phyloP scores from a whole-genome alignment of 2,888 invertebrate genomes.

The Timema podura region DNA sequence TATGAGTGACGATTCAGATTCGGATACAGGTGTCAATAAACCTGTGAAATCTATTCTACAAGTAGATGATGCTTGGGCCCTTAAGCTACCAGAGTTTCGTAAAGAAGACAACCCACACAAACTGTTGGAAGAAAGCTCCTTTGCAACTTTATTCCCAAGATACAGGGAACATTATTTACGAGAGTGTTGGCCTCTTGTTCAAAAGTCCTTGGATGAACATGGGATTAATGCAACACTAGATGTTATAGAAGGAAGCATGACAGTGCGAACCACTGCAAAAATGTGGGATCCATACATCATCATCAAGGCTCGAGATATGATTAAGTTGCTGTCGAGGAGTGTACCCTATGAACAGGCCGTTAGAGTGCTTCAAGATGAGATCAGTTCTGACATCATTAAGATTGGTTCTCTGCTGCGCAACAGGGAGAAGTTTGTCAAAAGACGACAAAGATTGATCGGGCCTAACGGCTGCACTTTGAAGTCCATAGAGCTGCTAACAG shows the following conservation, averaged over 20 bases:
- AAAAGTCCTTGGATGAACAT: conserved; percentile 76
- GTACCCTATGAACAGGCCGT: conserved; percentile 96
- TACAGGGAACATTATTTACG: conserved; percentile 94
- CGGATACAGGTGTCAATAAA: too few species aligned
- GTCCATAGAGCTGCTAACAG: conserved; percentile 91
- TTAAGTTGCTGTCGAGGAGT: conserved; percentile 90
- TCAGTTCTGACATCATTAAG: conserved; percentile 93
- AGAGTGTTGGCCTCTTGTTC: conserved; percentile 93
- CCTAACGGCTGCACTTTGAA: conserved; percentile 98
- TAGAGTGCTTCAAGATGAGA: conserved; percentile 81
- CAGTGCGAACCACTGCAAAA: conserved; percentile 89
- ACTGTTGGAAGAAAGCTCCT: conserved; percentile 88
- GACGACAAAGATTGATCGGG: conserved; percentile 91
- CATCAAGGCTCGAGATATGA: conserved; percentile 92
- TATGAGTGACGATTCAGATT: too few species aligned
- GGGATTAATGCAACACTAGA: conserved; percentile 84
- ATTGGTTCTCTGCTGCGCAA: conserved; percentile 87
- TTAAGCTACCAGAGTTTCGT: conserved; percentile 83
- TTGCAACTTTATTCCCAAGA: conserved; percentile 95
- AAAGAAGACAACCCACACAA: conserved; percentile 86
- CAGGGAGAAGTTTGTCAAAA: conserved; percentile 90
- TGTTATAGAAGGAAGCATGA: conserved; percentile 90
- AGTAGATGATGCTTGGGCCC: conserved; percentile 79
- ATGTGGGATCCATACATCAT: conserved; percentile 99
- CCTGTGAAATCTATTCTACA: conserved; percentile 47